phyloP scores from a whole-genome alignment of 2,888 invertebrate species.

The Agapetus fuscipes region DNA sequence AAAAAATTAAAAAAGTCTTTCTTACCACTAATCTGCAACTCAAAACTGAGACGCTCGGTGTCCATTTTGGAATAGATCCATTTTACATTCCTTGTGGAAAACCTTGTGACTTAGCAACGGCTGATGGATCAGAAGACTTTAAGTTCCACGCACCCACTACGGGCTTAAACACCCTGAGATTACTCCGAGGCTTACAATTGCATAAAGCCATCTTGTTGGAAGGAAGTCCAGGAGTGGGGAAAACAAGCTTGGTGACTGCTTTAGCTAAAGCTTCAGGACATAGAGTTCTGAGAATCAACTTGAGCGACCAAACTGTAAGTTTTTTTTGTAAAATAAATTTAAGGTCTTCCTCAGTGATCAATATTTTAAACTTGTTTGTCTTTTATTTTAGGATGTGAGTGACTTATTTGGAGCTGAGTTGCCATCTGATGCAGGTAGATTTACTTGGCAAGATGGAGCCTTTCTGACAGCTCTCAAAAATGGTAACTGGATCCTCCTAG shows the following conservation, averaged over 20 bases:
- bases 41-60: slow-evolving; percentile 30
- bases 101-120: slow-evolving; percentile 8
- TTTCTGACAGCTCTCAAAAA: slow-evolving; percentile 84
- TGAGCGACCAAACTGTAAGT: slow-evolving; percentile 94
- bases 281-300: slow-evolving; percentile 83
- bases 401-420: slow-evolving; percentile 98
- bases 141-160: slow-evolving; percentile 72
- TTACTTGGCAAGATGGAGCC: slow-evolving; percentile 95
- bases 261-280: slow-evolving; percentile 78
- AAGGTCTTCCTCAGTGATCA: neutral
- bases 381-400: slow-evolving; percentile 64
- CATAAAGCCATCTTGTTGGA: slow-evolving; percentile 91
- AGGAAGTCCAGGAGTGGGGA: slow-evolving; percentile 97
- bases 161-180: slow-evolving; percentile 67
- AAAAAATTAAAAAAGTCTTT: slow-evolving; percentile 29
- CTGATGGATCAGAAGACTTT: slow-evolving; percentile 39
- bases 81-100: slow-evolving; percentile 56
- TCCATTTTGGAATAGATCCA: slow-evolving; percentile 64
- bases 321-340: too few relatives aligned
- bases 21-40: slow-evolving; percentile 32
- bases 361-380: neutral
- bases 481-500: slow-evolving; percentile 93
- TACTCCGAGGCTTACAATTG: slow-evolving; percentile 82
- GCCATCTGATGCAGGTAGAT: slow-evolving; percentile 89
- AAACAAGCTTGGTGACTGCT: slow-evolving; percentile 89